Evolutionary conservation across 2,888 invertebrate species (phyloP).

Genomic region (Myopa testacea): DNA sequence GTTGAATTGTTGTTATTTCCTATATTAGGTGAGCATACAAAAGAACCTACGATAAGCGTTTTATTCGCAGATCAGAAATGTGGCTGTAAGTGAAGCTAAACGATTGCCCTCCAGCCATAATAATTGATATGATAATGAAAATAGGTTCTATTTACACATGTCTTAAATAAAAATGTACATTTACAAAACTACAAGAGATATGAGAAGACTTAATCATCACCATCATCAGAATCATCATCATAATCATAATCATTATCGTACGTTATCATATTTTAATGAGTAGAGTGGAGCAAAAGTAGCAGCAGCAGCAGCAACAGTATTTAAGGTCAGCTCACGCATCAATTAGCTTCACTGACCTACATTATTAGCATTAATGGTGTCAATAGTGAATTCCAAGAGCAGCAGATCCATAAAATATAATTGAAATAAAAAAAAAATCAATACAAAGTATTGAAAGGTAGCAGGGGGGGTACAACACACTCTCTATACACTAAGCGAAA

Average conservation of each 20-base stretch:
- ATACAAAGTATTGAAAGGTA: background rate
- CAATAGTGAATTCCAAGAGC: slow-evolving; percentile 39
- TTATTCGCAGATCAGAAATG: no score
- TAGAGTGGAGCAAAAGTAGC: background rate
- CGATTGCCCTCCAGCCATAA: no score
- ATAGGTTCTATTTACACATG: background rate
- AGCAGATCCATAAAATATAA: slow-evolving; percentile 34
- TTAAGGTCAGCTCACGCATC: slow-evolving; percentile 39
- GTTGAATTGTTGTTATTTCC: no score
- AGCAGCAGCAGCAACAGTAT: background rate
- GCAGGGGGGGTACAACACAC: background rate
- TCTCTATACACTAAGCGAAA: slow-evolving; percentile 5
- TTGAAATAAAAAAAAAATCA: slow-evolving; percentile 16
- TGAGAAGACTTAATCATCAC: background rate
- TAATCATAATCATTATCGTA: background rate
- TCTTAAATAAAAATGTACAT: background rate
- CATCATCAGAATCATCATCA: no score
- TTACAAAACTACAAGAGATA: background rate
- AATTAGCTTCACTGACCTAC: slow-evolving; percentile 38
- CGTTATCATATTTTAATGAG: slow-evolving; percentile 24
- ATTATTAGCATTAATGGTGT: slow-evolving; percentile 39
- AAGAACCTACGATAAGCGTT: no score
- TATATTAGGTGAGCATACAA: no score
- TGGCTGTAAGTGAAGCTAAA: no score
- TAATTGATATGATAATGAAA: background rate